phyloP scores from a whole-genome alignment of 1,140 invertebrate genomes.

The Saccostrea echinata region DNA sequence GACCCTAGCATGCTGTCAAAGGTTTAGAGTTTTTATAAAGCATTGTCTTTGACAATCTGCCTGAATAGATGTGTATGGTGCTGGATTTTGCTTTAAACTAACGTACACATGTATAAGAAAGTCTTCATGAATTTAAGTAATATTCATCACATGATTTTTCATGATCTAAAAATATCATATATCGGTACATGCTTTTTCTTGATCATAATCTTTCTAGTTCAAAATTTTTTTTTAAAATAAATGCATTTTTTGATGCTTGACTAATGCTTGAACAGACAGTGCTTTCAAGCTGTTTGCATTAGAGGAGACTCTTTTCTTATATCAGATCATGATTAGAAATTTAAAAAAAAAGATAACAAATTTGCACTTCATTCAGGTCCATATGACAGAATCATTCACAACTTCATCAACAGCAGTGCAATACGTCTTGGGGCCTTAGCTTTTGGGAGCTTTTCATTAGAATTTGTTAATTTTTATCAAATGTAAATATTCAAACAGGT shows the following conservation, averaged over 20 bases:
- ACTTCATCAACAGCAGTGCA: background rate
- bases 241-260: background rate
- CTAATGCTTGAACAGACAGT: too few species aligned
- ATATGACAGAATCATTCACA: background rate
- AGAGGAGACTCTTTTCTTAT: too few species aligned
- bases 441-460: background rate
- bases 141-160: too few species aligned
- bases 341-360: background rate
- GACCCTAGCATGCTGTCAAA: constrained; percentile 29
- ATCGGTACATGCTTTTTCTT: too few species aligned
- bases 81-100: constrained; percentile 1
- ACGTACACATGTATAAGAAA: background rate
- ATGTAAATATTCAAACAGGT: constrained; percentile 52
- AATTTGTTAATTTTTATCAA: background rate
- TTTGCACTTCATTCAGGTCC: background rate
- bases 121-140: too few species aligned
- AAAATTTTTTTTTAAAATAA: too few species aligned
- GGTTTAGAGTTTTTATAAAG: background rate
- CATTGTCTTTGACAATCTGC: background rate
- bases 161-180: too few species aligned
- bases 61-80: background rate
- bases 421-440: constrained; percentile 20
- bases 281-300: too few species aligned
- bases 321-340: too few species aligned
- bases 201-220: too few species aligned